phyloP scores from a whole-genome alignment of 2,113 vertebrate genomes.

The Ictalurus furcatus region DNA sequence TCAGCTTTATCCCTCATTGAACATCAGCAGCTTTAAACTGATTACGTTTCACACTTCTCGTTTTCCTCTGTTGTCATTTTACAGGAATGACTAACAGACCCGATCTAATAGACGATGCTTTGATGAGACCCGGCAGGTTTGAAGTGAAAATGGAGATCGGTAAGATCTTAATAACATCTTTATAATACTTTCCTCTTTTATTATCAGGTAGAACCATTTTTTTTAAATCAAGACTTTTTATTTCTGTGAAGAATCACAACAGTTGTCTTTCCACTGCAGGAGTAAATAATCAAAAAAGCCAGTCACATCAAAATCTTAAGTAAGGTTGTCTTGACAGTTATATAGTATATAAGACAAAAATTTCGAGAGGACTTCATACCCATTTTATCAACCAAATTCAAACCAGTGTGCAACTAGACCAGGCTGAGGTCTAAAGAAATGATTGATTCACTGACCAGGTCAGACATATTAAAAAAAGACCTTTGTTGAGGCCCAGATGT shows the following conservation, averaged over 20 bases:
- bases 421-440: background rate
- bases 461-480: background rate
- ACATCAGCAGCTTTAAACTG: background rate
- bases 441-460: background rate
- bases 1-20: background rate
- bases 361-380: background rate
- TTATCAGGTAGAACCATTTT: background rate
- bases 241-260: background rate
- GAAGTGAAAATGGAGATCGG: constrained; percentile 99
- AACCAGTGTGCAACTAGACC: background rate
- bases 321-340: background rate
- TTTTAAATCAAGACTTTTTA: background rate
- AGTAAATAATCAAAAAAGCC: background rate
- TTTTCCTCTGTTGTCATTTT: background rate
- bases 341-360: background rate
- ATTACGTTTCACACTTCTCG: background rate
- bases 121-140: constrained; percentile 94
- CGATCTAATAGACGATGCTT: constrained; percentile 96
- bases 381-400: background rate
- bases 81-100: constrained; percentile 98
- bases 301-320: background rate
- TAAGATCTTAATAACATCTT: constrained; percentile 60
- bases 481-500: background rate
- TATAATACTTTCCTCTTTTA: background rate
- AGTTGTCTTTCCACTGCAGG: background rate